These are phyloP conservation scores for Anabacerthia variegaticeps DNA, from an alignment of 2,797 vertebrate genomes.

Conservation along the genomic window DNA sequence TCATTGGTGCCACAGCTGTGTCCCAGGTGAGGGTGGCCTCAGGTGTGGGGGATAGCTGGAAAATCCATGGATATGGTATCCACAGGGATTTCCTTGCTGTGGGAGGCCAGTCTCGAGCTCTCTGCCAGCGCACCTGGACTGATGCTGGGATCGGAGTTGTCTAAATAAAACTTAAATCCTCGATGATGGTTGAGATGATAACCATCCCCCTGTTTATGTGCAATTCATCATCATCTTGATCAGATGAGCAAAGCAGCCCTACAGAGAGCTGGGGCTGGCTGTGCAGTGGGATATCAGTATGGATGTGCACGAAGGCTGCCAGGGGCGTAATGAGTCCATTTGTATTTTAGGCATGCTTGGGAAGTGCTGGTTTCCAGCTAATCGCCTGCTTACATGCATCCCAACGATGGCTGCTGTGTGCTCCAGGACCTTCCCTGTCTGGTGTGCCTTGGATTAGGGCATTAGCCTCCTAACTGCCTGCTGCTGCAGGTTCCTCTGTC, in stretches of 20 bases:
- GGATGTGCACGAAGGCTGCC: rapidly evolving
- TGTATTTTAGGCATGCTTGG: neutral
- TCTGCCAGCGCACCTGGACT: neutral
- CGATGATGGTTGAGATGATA: neutral
- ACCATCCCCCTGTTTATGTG: neutral
- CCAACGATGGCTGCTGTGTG: neutral
- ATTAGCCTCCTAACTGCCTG: neutral
- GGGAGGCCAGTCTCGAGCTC: neutral
- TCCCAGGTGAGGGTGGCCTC: neutral
- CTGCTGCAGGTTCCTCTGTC: neutral
- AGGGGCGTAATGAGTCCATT: neutral
- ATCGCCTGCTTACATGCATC: neutral
- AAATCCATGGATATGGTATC: rapidly evolving
- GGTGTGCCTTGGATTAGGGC: neutral
- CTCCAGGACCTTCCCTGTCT: neutral
- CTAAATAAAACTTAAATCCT: neutral
- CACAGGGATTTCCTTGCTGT: neutral
- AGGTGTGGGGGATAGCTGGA: neutral
- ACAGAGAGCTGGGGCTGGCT: neutral
- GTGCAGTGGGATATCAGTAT: neutral
- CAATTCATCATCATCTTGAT: neutral
- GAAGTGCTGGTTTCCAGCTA: neutral
- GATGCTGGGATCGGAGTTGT: neutral
- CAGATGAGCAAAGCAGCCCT: neutral
- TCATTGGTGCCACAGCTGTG: too few relatives aligned